phyloP scores from a whole-genome alignment of 92 coral and sea anemone genomes.

The Porites divaricata region DNA sequence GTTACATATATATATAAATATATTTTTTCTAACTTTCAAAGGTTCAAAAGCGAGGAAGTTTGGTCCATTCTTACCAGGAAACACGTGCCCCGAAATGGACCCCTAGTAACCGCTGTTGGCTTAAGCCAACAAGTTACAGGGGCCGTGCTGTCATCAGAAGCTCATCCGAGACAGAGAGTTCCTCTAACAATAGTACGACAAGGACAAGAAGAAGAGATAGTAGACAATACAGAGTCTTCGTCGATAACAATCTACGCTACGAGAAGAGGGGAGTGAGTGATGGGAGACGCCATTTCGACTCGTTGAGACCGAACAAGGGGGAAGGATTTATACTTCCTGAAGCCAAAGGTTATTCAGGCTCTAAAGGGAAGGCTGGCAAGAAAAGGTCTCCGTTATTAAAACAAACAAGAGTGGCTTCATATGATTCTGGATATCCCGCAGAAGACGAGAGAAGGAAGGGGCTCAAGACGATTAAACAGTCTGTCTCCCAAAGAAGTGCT shows the following conservation, averaged over 20 bases:
- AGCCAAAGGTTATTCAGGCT: not conserved
- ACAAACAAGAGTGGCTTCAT: not conserved
- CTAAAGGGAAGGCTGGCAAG: not conserved
- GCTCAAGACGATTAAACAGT: not conserved
- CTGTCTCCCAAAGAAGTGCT: not conserved
- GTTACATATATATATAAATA: not conserved
- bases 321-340: not conserved
- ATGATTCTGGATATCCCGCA: constrained; percentile 22
- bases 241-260: not conserved
- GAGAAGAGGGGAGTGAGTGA: not conserved
- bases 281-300: not conserved
- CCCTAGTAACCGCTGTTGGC: not conserved
- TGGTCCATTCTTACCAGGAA: not conserved
- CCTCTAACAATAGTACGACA: not conserved
- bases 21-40: not conserved
- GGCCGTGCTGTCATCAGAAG: not conserved
- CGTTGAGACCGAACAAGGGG: not conserved
- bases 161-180: not conserved
- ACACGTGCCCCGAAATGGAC: not conserved
- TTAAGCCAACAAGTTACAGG: not conserved
- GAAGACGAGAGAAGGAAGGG: constrained; percentile 2
- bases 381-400: not conserved
- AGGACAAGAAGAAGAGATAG: not conserved
- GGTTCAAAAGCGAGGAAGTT: not conserved
- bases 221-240: not conserved